phyloP scores from a whole-genome alignment of 2,888 invertebrate species.

The Hirtodrosophila trivittata region DNA sequence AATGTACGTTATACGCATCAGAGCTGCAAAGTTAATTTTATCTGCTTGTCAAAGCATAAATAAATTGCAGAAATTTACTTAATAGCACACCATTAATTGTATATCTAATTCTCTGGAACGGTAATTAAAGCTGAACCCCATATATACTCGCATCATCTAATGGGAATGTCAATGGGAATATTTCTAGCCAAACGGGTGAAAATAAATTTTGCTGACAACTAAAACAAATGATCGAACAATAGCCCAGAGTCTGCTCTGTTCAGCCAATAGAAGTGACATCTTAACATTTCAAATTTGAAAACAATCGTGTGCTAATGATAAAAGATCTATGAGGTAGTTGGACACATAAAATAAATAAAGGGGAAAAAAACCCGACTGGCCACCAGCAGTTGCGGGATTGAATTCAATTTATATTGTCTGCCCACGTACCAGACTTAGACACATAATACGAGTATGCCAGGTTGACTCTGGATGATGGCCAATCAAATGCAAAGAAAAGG shows the following conservation, averaged over 20 bases:
- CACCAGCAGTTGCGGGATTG: conserved; percentile 23
- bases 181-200: conserved; percentile 32
- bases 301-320: conserved; percentile 68
- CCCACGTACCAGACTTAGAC: conserved; percentile 16
- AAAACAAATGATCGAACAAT: conserved; percentile 18
- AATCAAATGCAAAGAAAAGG: conserved; percentile 35
- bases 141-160: conserved; percentile 41
- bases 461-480: conserved; percentile 34
- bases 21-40: too few species aligned
- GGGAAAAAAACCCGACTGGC: conserved; percentile 12
- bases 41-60: background rate
- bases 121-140: too few species aligned
- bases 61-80: conserved; percentile 23
- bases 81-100: conserved; percentile 42
- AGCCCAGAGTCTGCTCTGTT: conserved; percentile 1
- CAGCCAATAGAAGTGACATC: conserved; percentile 41
- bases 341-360: conserved; percentile 16
- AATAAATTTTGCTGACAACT: conserved; percentile 44
- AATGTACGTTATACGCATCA: too few species aligned
- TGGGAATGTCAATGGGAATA: conserved; percentile 44
- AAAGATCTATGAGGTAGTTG: conserved; percentile 39
- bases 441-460: conserved; percentile 33
- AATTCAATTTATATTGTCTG: conserved; percentile 39
- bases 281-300: conserved; percentile 41
- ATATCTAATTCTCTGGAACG: conserved; percentile 20